Base-by-base conservation (phyloP, 35 echinoderm and acorn worm genomes). In the Chiridota heheva region DNA sequence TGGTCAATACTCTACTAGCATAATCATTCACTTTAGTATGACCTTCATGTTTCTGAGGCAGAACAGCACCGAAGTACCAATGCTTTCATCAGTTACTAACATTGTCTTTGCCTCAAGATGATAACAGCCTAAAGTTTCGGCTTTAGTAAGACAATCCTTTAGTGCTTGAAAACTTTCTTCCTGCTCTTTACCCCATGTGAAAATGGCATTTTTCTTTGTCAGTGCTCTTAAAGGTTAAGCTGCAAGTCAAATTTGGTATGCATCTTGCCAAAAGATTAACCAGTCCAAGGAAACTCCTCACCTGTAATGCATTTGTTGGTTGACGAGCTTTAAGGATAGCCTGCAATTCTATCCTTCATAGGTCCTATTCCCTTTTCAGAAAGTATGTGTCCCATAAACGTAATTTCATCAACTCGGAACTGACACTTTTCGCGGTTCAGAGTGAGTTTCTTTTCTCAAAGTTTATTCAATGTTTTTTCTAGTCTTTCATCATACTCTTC, bases 241-340 rank as follows among this genome's bases (percentile, higher is more conserved):
- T 26, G 87, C 12, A 31, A 55, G 90, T 76, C 33, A 87, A 64
- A 65, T 92, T 81, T 81, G 84, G 83, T 36, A 92, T 92, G 67
- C 67, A 92, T 44, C 77, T 67, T 18, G 83, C 77, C 7, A 67
- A 64, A 63, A 87, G 87, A 39, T 74, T 87, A 5, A 82, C 83
- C 49, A 92, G 78, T 1, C 90, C 90, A 7, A 92, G 70, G 43
- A 92, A 92, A 56, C 83, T 87, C 40, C 69, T 81, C 7, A 92
- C 77, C 38, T 92, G 83, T 33, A 57, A 31, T 17, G 76, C 78
- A 82, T 55, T 78, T 3, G 1, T 56, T n/a, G 77, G 84, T 30
- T 63, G 13, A 48, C 78, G 82, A 56, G 84, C 69, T 36, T 77
- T 41, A 39, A 37, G 22, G 39, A 76, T 70, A 18, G 63, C 45